Conservation (phyloP, 2,888 invertebrate genomes). For the Conistra vaccinii region DNA sequence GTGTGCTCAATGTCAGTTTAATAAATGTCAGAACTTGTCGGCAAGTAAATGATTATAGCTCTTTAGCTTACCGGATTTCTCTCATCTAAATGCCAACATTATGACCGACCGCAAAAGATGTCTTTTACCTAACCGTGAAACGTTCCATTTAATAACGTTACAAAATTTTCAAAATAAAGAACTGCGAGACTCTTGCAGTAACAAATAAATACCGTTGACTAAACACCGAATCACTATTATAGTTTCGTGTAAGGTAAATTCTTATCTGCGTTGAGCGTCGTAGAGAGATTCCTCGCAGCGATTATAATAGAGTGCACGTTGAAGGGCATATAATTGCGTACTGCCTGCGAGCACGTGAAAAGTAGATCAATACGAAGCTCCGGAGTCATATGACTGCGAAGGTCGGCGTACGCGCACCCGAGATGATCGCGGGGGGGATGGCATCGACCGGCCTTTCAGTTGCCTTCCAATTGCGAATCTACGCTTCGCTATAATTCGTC, state of each 20-base stretch:
- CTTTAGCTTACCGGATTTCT: constrained; percentile 56
- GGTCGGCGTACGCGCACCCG: constrained; percentile 68
- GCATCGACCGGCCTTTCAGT: constrained; percentile 58
- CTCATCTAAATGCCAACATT: constrained; percentile 59
- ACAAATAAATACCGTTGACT: constrained; percentile 54
- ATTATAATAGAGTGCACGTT: constrained; percentile 64
- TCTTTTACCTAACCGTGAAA: constrained; percentile 63
- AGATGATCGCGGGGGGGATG: constrained; percentile 46
- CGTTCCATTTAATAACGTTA: constrained; percentile 67
- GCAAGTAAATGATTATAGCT: constrained; percentile 36
- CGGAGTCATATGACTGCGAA: constrained; percentile 83
- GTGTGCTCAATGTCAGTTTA: constrained; percentile 51
- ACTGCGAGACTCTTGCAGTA: constrained; percentile 44
- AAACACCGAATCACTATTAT: constrained; percentile 27
- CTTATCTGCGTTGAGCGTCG: constrained; percentile 43
- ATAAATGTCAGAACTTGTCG: constrained; percentile 59
- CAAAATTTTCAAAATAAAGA: constrained; percentile 46
- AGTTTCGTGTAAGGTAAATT: constrained; percentile 45
- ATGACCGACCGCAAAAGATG: constrained; percentile 66
- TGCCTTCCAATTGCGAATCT: constrained; percentile 68
- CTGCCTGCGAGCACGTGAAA: constrained; percentile 71
- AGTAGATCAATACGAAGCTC: constrained; percentile 80
- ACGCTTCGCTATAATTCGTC: constrained; percentile 39
- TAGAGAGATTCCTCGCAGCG: constrained; percentile 58
- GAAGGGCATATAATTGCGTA: constrained; percentile 74